A percentile compares a stretch with the other conserved stretches of the same genome.
These are phyloP conservation scores for Schizaphis graminum DNA, from an alignment of 2,888 invertebrate species.

Conservation along the genomic window DNA sequence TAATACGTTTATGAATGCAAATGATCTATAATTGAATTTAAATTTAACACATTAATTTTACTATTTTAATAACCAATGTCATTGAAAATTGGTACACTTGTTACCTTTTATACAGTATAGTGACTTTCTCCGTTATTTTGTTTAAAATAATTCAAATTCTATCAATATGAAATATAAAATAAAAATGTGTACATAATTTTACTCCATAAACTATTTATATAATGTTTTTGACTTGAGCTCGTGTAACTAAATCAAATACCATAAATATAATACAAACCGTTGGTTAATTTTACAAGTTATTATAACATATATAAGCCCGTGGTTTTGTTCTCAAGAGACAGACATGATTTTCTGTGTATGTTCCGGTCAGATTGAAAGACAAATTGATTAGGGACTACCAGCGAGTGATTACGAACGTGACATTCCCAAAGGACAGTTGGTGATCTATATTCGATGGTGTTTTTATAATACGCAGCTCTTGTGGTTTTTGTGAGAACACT, in stretches of 20 bases:
- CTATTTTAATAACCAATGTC: not conserved
- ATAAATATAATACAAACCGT: constrained; percentile 20
- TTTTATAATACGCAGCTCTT: constrained; percentile 35
- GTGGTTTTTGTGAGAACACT: constrained; percentile 8
- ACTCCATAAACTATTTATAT: not conserved
- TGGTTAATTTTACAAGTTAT: constrained; percentile 38
- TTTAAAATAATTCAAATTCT: not conserved
- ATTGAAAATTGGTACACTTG: not conserved
- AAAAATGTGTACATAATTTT: not conserved
- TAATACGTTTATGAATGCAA: not conserved
- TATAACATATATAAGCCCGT: not conserved
- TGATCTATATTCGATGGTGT: constrained; percentile 54
- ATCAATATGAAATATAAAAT: not conserved
- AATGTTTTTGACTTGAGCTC: not conserved
- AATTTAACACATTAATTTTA: not conserved
- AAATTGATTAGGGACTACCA: constrained; percentile 52
- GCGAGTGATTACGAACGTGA: constrained; percentile 42
- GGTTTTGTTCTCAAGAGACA: constrained; percentile 33
- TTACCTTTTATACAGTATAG: not conserved
- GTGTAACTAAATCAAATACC: not conserved
- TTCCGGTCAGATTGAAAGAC: constrained; percentile 45
- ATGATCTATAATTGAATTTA: not conserved
- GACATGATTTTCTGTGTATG: not conserved
- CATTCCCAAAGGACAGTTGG: constrained; percentile 36
- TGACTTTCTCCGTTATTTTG: not conserved